phyloP scores from a whole-genome alignment of 2,113 vertebrate species.

The Stigmatopora argus region DNA sequence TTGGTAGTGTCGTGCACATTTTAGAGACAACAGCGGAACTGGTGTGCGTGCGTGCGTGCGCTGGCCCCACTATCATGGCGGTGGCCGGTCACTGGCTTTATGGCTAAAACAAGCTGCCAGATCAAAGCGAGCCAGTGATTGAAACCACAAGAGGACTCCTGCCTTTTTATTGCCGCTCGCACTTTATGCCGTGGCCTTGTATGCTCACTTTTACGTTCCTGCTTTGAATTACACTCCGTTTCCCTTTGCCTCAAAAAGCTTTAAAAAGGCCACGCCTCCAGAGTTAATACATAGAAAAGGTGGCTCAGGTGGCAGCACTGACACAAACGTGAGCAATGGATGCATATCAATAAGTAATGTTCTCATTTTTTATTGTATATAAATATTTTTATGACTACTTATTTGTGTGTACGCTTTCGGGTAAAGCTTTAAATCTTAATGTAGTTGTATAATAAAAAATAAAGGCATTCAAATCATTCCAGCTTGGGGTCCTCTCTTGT shows the following conservation, averaged over 20 bases:
- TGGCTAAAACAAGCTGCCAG: slow-evolving; percentile 67
- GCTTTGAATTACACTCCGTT: slow-evolving; percentile 78
- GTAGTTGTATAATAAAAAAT: too few relatives aligned
- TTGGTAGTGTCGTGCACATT: neutral
- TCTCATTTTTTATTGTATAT: too few relatives aligned
- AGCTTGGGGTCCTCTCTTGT: neutral
- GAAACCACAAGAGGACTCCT: slow-evolving; percentile 77
- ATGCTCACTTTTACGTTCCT: slow-evolving; percentile 76
- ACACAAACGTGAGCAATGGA: neutral
- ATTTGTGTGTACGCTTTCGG: too few relatives aligned
- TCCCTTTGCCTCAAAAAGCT: slow-evolving; percentile 60
- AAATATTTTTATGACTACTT: too few relatives aligned
- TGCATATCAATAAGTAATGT: too few relatives aligned
- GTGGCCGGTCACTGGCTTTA: slow-evolving; percentile 62
- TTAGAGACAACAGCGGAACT: neutral
- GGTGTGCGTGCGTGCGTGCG: neutral
- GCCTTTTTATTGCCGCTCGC: slow-evolving; percentile 74
- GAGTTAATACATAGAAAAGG: slow-evolving; percentile 40
- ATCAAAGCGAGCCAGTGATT: slow-evolving; percentile 71
- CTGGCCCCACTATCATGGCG: slow-evolving; percentile 14
- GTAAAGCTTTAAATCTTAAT: too few relatives aligned
- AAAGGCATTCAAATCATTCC: too few relatives aligned
- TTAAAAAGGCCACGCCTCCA: slow-evolving; percentile 52
- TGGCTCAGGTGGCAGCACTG: slow-evolving; percentile 10
- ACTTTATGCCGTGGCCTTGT: slow-evolving; percentile 76